Evolutionary conservation across 2,113 vertebrate species (phyloP), one percentile per base, ranked within the genome.

Genomic region (Spilogale gracilis): DNA sequence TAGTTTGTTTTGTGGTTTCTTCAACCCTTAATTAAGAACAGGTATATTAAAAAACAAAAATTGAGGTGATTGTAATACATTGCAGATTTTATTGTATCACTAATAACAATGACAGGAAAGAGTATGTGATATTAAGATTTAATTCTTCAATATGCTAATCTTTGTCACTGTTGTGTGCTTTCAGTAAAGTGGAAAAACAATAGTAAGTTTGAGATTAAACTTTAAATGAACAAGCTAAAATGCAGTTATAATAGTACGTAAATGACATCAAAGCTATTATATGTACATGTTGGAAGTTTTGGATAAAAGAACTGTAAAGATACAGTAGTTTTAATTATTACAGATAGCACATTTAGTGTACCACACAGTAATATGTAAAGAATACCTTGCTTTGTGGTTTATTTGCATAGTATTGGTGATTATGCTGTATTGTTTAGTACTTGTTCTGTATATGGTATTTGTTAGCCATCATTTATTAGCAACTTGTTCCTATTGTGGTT

Each of bases 381-480:
- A 86, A 87, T 73, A 60, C n/a, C 32, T 95, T 21, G 25, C 20
- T 95, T 74, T 32, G 16, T 87, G n/a, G 11, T 87, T 90, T 92
- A 71, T 56, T 25, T 79, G 16, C 85, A 5, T 82, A 30, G 81
- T 97, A 48, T n/a, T 89, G 60, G 50, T 52, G 58, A 48, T 92
- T 89, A 25, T 67, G 4, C 38, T 96, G 43, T 71, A 43, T 5
- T 88, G 9, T 79, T 76, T 80, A 61, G 54, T 82, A 25, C 16
- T 96, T 93, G 45, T 54, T 71, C n/a, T 76, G 3, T 50, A n/a
- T 74, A 65, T 43, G 30, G 12, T 90, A 61, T 97, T 94, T 85
- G 61, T 43, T 92, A 89, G 17, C 21, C 4, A 45, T 92, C 32
- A 25, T 81, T 94, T 96, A 56, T 88, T 94, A 92, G 43, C 58